Evolutionary conservation across 2,888 invertebrate species (phyloP).

Genomic region (Chaetogeoica ovagalla): DNA sequence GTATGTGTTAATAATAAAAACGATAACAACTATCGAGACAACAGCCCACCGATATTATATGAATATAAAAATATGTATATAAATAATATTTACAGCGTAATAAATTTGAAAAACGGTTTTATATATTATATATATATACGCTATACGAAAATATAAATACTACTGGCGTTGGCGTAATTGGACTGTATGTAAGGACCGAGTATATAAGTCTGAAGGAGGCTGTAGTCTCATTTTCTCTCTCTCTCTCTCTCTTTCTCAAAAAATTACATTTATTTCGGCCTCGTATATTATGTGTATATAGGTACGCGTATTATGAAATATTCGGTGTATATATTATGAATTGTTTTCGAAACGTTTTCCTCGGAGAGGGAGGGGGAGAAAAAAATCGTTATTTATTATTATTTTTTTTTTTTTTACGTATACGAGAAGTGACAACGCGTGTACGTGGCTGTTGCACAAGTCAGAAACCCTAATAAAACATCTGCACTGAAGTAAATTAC

Average conservation of each 20-base stretch:
- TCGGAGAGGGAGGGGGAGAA: no score
- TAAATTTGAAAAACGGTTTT: constrained; percentile 10
- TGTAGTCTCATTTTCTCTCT: neutral
- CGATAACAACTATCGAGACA: neutral
- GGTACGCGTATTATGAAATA: no score
- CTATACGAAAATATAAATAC: neutral
- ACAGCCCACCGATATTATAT: no score
- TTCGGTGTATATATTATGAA: no score
- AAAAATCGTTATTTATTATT: no score
- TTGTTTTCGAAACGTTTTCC: no score
- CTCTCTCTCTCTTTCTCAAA: neutral
- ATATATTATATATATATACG: neutral
- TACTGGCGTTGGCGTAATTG: neutral
- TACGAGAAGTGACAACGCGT: no score
- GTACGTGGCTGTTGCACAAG: no score
- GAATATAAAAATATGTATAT: neutral
- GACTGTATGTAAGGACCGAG: neutral
- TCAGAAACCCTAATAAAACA: no score
- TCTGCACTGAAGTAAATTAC: no score
- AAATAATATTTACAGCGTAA: constrained; percentile 5
- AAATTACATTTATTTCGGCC: neutral
- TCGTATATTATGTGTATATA: no score
- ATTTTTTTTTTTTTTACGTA: no score
- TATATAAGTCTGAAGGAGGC: neutral
- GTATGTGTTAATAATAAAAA: neutral